phyloP scores from a whole-genome alignment of 2,113 vertebrate species.

The Hippocampus mohnikei region DNA sequence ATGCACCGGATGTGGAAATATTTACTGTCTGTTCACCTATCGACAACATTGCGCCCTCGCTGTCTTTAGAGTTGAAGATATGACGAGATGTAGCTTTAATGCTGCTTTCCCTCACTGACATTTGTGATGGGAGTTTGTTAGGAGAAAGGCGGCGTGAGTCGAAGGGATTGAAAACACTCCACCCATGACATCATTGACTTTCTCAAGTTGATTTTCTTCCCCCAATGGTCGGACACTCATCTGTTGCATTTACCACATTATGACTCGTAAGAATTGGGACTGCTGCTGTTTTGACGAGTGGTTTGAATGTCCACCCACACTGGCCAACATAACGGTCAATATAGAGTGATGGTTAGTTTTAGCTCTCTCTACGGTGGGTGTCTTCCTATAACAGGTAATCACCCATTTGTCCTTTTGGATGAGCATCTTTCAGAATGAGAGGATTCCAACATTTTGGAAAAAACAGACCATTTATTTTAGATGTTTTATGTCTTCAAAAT shows the following conservation, averaged over 20 bases:
- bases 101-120: not conserved
- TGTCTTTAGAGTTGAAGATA: conserved; percentile 11
- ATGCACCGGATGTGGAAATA: conserved; percentile 24
- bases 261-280: not conserved
- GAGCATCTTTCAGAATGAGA: not conserved
- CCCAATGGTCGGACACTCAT: conserved; percentile 39
- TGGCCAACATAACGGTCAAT: conserved; percentile 8
- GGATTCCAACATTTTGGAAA: not conserved
- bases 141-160: conserved; percentile 24
- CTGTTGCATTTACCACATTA: conserved; percentile 52
- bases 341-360: not conserved
- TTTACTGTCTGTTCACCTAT: conserved; percentile 40
- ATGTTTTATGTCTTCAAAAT: not conserved
- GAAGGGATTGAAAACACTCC: conserved; percentile 45
- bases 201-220: conserved; percentile 54
- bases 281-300: not conserved
- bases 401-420: conserved; percentile 18
- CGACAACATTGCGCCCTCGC: conserved; percentile 24
- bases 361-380: not conserved
- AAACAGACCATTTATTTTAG: not conserved
- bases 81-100: not conserved
- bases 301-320: not conserved
- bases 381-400: not conserved
- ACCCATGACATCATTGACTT: conserved; percentile 72
- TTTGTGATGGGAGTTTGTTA: conserved; percentile 29